Evolutionary conservation across 2,113 vertebrate species (phyloP).

Genomic region (Tringa solitaria): DNA sequence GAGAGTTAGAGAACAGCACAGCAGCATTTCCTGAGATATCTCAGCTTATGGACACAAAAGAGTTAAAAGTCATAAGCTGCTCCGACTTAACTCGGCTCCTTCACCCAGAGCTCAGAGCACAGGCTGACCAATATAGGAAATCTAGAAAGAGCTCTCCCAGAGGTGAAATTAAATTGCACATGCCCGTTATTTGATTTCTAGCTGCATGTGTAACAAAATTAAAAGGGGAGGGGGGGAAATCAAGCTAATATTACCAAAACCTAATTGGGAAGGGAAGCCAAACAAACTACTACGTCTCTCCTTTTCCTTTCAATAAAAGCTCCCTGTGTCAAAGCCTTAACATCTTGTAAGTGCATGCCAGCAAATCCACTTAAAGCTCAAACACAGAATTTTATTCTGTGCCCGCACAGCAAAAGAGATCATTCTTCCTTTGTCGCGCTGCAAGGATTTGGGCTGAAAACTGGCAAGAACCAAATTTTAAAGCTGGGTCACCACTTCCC

Average conservation of each 20-base stretch:
- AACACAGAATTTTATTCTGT: conserved; percentile 3
- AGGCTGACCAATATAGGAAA: fast-evolving
- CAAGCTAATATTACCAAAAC: neutral
- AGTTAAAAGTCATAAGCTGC: neutral
- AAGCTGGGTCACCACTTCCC: neutral
- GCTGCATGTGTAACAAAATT: neutral
- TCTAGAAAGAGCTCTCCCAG: neutral
- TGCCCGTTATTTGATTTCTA: fast-evolving
- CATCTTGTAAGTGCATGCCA: neutral
- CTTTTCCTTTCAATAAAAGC: neutral
- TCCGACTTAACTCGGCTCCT: neutral
- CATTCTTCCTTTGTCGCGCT: neutral
- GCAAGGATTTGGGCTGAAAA: conserved; percentile 7
- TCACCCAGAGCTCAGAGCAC: neutral
- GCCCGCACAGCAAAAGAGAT: neutral
- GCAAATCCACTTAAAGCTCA: conserved; percentile 27
- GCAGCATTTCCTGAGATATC: neutral
- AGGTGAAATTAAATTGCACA: neutral
- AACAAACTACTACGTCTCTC: neutral
- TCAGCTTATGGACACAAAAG: neutral
- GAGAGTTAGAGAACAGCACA: neutral
- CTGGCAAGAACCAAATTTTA: neutral
- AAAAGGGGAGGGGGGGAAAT: neutral
- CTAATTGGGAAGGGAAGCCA: neutral
- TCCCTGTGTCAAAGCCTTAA: conserved; percentile 21